Evolutionary conservation across 1,140 invertebrate genomes (phyloP).

Genomic region (Nasonia giraulti): DNA sequence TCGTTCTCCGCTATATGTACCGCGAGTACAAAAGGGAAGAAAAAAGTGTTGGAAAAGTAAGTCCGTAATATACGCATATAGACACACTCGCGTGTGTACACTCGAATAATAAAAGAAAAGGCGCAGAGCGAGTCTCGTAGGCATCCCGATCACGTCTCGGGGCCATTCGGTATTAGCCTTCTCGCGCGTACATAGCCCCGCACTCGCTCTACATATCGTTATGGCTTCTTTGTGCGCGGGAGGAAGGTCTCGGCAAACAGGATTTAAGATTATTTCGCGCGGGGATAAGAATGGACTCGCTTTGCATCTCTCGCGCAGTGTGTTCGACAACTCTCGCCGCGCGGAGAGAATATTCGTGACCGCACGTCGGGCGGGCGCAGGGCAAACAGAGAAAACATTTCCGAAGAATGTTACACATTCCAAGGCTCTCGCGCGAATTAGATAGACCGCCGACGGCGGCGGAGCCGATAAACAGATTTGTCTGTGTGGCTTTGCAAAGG

Average conservation of each 20-base stretch:
- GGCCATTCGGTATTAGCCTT: conserved; percentile 67
- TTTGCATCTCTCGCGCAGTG: conserved; percentile 50
- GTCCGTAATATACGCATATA: neutral
- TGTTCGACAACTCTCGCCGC: neutral
- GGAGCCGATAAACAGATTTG: neutral
- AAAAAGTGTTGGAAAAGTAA: conserved; percentile 22
- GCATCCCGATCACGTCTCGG: conserved; percentile 63
- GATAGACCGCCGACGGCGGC: neutral
- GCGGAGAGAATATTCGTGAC: conserved; percentile 35
- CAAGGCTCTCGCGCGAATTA: neutral
- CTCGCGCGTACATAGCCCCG: conserved; percentile 59
- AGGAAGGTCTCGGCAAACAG: conserved; percentile 70
- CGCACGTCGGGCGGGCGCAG: neutral
- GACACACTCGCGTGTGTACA: neutral
- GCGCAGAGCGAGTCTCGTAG: conserved; percentile 44
- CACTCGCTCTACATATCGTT: conserved; percentile 67
- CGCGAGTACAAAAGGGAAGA: neutral
- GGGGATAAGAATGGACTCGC: conserved; percentile 67
- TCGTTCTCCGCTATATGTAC: neutral
- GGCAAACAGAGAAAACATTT: conserved; percentile 20
- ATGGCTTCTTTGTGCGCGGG: conserved; percentile 63
- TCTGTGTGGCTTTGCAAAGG: neutral
- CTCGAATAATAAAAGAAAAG: neutral
- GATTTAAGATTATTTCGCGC: conserved; percentile 71
- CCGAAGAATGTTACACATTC: neutral